Evolutionary conservation across 2,888 invertebrate genomes (phyloP).

Genomic region (Drosophila yooni): DNA sequence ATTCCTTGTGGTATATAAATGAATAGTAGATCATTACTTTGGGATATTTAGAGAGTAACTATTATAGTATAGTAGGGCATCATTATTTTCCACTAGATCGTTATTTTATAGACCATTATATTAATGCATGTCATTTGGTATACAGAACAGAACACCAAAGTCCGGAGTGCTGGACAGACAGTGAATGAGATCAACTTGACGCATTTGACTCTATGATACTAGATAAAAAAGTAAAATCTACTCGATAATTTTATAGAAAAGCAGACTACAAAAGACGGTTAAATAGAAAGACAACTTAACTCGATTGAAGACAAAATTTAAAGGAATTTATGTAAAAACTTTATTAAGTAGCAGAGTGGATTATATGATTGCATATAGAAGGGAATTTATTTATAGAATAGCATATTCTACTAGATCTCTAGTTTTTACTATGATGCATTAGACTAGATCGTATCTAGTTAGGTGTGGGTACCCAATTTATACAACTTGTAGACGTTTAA

Average conservation of each 20-base stretch:
- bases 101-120: neutral
- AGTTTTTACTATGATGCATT: neutral
- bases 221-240: too few relatives aligned
- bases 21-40: neutral
- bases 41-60: neutral
- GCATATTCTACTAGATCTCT: neutral
- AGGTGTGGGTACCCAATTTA: neutral
- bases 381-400: neutral
- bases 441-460: neutral
- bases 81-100: neutral
- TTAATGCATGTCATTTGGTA: neutral
- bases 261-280: neutral
- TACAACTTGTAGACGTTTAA: constrained; percentile 7
- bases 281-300: too few relatives aligned
- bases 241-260: neutral
- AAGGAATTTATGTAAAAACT: neutral
- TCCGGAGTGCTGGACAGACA: neutral
- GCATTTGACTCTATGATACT: neutral
- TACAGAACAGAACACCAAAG: neutral
- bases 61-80: neutral
- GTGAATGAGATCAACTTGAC: neutral
- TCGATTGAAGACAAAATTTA: too few relatives aligned
- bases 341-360: neutral
- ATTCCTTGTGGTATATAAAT: neutral
- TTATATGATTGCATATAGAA: neutral